A percentile compares a stretch with the other conserved stretches of the same genome.
Conservation (phyloP, 37 sponge, comb jelly and placozoan genomes). For the Agelas oroides region DNA sequence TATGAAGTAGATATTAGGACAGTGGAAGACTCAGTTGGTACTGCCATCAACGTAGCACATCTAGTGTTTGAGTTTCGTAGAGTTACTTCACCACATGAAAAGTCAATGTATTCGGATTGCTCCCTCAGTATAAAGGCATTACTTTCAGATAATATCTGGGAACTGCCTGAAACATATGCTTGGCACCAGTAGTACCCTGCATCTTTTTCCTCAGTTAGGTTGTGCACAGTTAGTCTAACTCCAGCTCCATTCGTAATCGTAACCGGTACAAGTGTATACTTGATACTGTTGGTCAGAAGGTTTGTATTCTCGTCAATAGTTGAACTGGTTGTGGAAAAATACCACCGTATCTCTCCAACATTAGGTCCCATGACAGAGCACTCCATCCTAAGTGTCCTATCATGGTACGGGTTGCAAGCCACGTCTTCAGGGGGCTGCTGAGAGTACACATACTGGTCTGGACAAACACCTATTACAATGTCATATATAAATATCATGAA, state of each 20-base stretch:
- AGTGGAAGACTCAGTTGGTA: background rate
- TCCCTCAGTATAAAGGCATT: background rate
- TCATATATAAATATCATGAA: too few species aligned
- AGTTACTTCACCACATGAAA: background rate
- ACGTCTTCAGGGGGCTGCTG: conserved; percentile 28
- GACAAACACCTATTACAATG: background rate
- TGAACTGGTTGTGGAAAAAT: conserved; percentile 1
- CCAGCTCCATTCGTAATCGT: background rate
- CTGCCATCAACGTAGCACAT: conserved; percentile 3
- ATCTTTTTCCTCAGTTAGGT: background rate
- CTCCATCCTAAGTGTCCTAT: background rate
- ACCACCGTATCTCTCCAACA: conserved; percentile 15
- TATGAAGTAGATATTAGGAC: background rate
- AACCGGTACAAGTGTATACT: background rate
- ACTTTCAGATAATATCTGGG: background rate
- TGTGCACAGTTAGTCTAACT: background rate
- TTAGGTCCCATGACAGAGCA: conserved; percentile 2
- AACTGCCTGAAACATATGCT: background rate
- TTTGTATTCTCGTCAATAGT: background rate
- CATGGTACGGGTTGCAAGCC: conserved; percentile 34
- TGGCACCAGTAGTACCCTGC: conserved; percentile 41
- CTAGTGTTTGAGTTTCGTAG: background rate
- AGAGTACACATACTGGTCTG: conserved; percentile 17
- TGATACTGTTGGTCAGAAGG: background rate
- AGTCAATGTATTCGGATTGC: background rate